Evolutionary conservation across 2,113 vertebrate genomes (phyloP), one percentile per base, ranked within the genome.

Genomic region (Murina feae): DNA sequence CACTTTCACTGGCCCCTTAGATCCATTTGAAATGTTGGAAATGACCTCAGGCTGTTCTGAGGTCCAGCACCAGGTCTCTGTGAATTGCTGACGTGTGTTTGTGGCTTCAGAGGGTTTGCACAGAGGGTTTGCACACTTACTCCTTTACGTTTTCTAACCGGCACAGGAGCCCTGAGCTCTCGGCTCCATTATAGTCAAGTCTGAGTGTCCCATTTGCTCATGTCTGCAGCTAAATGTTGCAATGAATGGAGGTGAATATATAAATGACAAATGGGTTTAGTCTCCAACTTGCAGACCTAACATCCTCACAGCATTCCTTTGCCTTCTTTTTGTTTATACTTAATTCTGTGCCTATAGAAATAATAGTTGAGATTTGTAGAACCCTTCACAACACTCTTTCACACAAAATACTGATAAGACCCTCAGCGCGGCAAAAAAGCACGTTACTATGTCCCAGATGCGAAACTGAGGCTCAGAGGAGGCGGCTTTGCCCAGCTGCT

Each of bases 21-120:
- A 68, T 78, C 47, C 72, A 91, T 60, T 86, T n/a, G 68, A 68
- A 72, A 90, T 92, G 16, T 92, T 85, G 78, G 39, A 78, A 69
- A 32, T 60, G 39, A 55, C 58, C 49, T 68, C 35, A 5, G 35
- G 65, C 30, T 87, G 18, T 72, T 35, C 63, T 83, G 4, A 66
- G 18, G 20, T 65, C 35, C 66, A 53, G 16, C 6, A 37, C 9
- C 53, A 44, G 30, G 6, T 14, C 71, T 39, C 0, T 90, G 30
- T 60, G 60, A 25, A 32, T 25, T 39, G 7, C n/a, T 69, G 53
- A n/a, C 65, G 37, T 60, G 49, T 58, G 30, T 92, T 10, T 25
- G 7, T 76, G 74, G 25, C 60, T 60, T 20, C 32, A n/a, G n/a
- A n/a, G n/a, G n/a, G n/a, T 20, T 32, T 75, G 11, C 55, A 58